Conservation (phyloP, 2,888 invertebrate genomes). For the Drosophila nr. medialis region DNA sequence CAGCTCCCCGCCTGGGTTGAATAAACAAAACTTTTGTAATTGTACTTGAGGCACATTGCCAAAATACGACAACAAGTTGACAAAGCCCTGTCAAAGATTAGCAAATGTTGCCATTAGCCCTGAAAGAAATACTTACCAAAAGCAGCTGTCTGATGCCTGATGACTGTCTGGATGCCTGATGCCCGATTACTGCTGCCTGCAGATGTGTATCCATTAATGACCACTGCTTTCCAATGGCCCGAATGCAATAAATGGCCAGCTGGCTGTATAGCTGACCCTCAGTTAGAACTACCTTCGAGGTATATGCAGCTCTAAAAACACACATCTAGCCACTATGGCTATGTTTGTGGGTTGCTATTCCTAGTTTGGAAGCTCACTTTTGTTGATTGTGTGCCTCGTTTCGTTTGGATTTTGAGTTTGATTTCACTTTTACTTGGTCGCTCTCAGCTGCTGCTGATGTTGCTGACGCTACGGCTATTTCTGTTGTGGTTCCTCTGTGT, state of each 20-base stretch:
- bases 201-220: constrained; percentile 35
- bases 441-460: constrained; percentile 22
- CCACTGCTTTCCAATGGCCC: constrained; percentile 44
- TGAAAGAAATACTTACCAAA: constrained; percentile 11
- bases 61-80: constrained; percentile 53
- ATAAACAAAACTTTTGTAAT: constrained; percentile 67
- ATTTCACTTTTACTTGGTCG: constrained; percentile 58
- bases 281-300: constrained; percentile 7
- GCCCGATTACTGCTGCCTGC: constrained; percentile 7
- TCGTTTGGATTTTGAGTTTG: constrained; percentile 46
- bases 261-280: constrained; percentile 6
- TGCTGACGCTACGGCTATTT: neutral
- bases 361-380: constrained; percentile 48
- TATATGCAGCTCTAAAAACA: neutral
- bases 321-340: neutral
- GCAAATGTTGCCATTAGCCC: constrained; percentile 62
- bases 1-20: constrained; percentile 11
- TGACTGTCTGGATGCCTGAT: constrained; percentile 12
- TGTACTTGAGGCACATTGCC: constrained; percentile 59
- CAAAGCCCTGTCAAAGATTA: constrained; percentile 68
- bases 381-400: constrained; percentile 48
- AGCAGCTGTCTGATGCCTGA: constrained; percentile 10
- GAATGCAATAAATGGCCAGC: constrained; percentile 51
- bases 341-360: constrained; percentile 19
- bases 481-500: constrained; percentile 5